Evolutionary conservation across 2,888 invertebrate genomes (phyloP).

Genomic region (Rhamnusium bicolor): DNA sequence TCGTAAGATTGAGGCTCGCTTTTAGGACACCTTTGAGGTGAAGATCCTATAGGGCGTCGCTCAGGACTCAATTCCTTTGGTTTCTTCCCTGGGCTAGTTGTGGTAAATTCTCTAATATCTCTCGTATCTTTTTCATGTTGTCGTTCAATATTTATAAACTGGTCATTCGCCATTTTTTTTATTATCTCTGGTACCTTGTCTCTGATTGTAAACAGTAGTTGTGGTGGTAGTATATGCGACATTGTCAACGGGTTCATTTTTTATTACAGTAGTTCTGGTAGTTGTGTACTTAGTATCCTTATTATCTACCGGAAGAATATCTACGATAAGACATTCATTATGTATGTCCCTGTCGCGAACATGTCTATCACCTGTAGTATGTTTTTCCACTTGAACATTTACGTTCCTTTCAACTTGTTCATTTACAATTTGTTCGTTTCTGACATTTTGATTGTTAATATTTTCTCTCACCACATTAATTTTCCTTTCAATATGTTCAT

Average conservation of each 20-base stretch:
- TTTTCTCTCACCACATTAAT: constrained; percentile 13
- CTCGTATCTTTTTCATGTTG: constrained; percentile 52
- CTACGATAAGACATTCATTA: background rate
- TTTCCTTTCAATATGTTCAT: constrained; percentile 10
- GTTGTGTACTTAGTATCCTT: background rate
- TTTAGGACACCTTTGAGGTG: background rate
- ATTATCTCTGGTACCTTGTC: constrained; percentile 36
- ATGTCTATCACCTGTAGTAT: background rate
- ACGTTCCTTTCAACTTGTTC: constrained; percentile 23
- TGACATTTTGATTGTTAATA: constrained; percentile 15
- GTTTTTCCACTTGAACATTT: constrained; percentile 11
- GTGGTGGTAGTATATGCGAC: constrained; percentile 41
- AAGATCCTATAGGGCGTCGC: background rate
- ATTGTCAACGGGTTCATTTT: constrained; percentile 35
- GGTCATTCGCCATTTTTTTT: constrained; percentile 48
- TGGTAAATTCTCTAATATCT: constrained; percentile 16
- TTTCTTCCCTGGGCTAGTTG: background rate
- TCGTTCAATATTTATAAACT: constrained; percentile 58
- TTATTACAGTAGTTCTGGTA: constrained; percentile 16
- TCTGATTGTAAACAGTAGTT: constrained; percentile 37
- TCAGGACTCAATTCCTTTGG: background rate
- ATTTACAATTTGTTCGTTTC: constrained; percentile 3
- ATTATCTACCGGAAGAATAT: constrained; percentile 4
- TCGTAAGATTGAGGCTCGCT: background rate
- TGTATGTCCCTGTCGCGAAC: background rate